Evolutionary conservation across 2,888 invertebrate genomes (phyloP).

Genomic region (Chrysolina oricalcia): DNA sequence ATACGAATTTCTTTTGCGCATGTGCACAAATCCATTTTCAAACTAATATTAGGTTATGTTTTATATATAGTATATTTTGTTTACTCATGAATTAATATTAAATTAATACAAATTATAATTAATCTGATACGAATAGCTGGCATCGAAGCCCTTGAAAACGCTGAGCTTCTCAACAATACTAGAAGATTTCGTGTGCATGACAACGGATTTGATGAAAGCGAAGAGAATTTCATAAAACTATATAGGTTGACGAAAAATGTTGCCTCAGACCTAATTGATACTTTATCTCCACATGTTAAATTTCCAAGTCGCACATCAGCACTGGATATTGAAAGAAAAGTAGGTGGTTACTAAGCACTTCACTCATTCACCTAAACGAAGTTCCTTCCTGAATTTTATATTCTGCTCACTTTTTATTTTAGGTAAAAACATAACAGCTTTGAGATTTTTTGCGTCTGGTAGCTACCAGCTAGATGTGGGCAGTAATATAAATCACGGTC

Average conservation of each 20-base stretch:
- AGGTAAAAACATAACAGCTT: too few relatives aligned
- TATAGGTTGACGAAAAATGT: too few relatives aligned
- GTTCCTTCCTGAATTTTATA: too few relatives aligned
- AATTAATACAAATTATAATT: not conserved
- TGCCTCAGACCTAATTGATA: not conserved
- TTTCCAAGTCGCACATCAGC: not conserved
- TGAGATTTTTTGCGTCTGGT: not conserved
- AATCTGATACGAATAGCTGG: conserved; percentile 20
- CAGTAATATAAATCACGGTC: not conserved
- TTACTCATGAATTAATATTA: too few relatives aligned
- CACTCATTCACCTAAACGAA: too few relatives aligned
- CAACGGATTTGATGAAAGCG: not conserved
- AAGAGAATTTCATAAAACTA: not conserved
- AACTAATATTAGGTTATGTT: too few relatives aligned
- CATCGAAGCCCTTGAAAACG: conserved; percentile 22
- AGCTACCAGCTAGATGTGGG: conserved; percentile 18
- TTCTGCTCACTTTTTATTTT: too few relatives aligned
- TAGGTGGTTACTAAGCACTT: too few relatives aligned
- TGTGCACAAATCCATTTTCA: not conserved
- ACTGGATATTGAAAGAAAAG: not conserved
- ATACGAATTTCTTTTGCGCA: not conserved
- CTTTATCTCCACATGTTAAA: not conserved
- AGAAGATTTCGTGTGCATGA: conserved; percentile 1
- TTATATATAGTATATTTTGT: too few relatives aligned
- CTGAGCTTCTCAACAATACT: not conserved